Evolutionary conservation across 2,797 vertebrate genomes (phyloP).

Genomic region (Phrynocephalus guinanensis): DNA sequence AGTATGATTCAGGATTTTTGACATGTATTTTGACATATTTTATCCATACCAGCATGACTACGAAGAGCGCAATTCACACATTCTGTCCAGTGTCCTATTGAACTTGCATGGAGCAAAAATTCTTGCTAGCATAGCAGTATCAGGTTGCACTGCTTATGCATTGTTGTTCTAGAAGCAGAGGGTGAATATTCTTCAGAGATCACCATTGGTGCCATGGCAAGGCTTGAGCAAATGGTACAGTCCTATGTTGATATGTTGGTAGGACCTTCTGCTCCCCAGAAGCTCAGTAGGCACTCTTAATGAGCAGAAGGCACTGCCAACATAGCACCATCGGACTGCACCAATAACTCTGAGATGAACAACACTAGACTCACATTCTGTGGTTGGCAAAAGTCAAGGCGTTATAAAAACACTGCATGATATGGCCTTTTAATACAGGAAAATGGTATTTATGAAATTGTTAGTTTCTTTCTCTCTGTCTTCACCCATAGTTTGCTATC

Average conservation of each 20-base stretch:
- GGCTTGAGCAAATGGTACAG: no score
- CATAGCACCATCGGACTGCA: no score
- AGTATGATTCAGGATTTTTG: background rate
- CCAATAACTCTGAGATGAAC: slow-evolving; percentile 3
- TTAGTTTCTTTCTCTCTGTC: background rate
- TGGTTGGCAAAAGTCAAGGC: background rate
- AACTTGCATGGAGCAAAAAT: no score
- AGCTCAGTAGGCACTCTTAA: no score
- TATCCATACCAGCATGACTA: background rate
- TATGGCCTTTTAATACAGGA: slow-evolving; percentile 8
- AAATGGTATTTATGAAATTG: background rate
- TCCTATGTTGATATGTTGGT: no score
- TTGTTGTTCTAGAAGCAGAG: no score
- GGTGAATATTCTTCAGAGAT: no score
- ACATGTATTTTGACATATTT: slow-evolving; percentile 25
- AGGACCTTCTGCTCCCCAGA: no score
- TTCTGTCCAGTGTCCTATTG: background rate
- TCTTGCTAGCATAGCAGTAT: no score
- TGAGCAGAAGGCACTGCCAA: no score
- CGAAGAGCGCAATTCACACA: rapidly evolving
- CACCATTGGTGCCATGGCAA: no score
- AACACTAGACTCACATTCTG: slow-evolving; percentile 17
- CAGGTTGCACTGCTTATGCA: no score
- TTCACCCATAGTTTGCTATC: rapidly evolving
- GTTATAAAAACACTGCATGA: background rate